Evolutionary conservation across 2,113 vertebrate genomes (phyloP), one percentile per base, ranked within the genome.

Genomic region (Plectropomus leopardus): DNA sequence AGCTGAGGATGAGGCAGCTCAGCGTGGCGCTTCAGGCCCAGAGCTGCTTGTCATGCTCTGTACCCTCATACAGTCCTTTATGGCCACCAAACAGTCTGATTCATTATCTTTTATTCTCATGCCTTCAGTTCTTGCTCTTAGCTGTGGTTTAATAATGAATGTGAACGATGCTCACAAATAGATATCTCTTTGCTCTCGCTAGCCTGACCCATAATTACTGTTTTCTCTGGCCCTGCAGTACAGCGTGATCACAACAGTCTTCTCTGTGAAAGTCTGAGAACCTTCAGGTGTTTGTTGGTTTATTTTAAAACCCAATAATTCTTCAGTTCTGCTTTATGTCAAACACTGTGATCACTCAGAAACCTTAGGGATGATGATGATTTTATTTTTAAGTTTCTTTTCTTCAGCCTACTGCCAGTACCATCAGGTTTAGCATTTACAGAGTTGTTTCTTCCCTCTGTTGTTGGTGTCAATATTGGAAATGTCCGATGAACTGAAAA

Each of bases 1-100:
- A 23, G 78, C 66, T 72, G 82, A 72, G 67, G 50, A 16, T 63
- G 80, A 63, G 66, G 73, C 50, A 60, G 66, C 44, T 21, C 55
- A 3, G 45, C 50, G 5, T 4, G 5, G 26, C 3, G 55, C 61
- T 59, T 7, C 59, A 59, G 76, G 76, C 79, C 48, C 59, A n/a
- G 10, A 32, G 50, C 76, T 21, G 53, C 36, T 61, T 0, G 2
- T 72, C 76, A 67, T 34, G 65, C 45, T 54, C 30, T 28, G 11
- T 2, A 3, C 47, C 15, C 76, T 47, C 4, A 59, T 1, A 47
- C 69, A 23, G 53, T 47, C 36, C 13, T 67, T 47, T 28, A n/a
- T 14, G 21, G 10, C 48, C 2, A 5, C 5, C 47, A 53, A 19
- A 86, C 67, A 74, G 44, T 40, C 70, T 66, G 14, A 8, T 3